Base-by-base conservation (phyloP, 1,140 invertebrate genomes). In the Drosophila sulfurigaster region DNA sequence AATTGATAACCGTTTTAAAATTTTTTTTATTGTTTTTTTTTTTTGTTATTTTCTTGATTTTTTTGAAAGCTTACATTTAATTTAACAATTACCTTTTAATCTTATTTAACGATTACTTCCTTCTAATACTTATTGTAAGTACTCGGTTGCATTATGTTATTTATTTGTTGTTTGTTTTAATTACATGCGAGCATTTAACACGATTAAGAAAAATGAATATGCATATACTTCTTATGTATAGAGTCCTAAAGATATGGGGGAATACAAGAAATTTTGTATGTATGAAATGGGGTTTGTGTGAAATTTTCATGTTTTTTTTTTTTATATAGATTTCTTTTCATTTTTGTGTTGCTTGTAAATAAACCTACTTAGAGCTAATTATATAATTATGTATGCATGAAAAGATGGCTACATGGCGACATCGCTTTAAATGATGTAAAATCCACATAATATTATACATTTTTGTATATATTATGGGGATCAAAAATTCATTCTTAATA, bases 351-450 rank as follows among this genome's bases (percentile, higher is more conserved):
- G 62, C 81, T 75, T 81, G 60, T 68, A 71, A 75, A 82, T 88
- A 88, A 88, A 89, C 75, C 81, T 89, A 89, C 77, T 79, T 89
- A 89, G 48, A 74, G 32, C 67, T 88, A 88, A 88, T 79, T 89
- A 76, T 85, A 73, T 65, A 87, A 68, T 80, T 80, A 85, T 85
- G 81, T 71, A 80, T 87, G 73, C 57, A 76, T 85, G 83, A 77
- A 87, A 89, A 89, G 75, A 83, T 85, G 85, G 85, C 81, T 89
- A 72, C 71, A 63, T 87, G 75, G 75, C 71, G 71, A 79, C 74
- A 81, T 83, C 80, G 85, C 67, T 70, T 74, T 46, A 56, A 72
- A 57, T 73, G n/a, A 78, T 63, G 38, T 51, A 52, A 60, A 77
- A 54, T 60, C 68, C 66, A 78, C 60, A 65, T 71, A 79, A 67